Percentiles rank a stretch among this genome's conserved stretches.
phyloP scores from a whole-genome alignment of 2,797 vertebrate genomes.

The Chaetophractus vellerosus region DNA sequence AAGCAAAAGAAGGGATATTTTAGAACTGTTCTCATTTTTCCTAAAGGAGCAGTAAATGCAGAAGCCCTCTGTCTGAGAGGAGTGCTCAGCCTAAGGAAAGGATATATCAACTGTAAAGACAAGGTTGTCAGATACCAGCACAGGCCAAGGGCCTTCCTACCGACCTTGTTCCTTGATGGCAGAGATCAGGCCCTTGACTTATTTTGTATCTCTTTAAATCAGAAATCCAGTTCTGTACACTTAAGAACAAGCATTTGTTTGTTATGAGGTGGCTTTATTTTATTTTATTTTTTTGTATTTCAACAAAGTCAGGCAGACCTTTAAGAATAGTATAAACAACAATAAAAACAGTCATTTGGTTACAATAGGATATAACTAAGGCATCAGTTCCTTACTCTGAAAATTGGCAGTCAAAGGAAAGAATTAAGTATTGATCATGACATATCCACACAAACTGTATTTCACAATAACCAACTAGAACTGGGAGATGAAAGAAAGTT shows the following conservation, averaged over 20 bases:
- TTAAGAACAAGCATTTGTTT: background rate
- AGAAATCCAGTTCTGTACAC: conserved; percentile 33
- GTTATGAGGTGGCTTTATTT: background rate
- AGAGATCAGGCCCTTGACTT: background rate
- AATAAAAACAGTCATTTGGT: conserved; percentile 18
- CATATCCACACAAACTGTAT: conserved; percentile 2
- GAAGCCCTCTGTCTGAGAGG: background rate
- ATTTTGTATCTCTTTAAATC: background rate
- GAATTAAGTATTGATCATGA: conserved; percentile 29
- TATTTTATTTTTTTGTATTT: conserved; percentile 18
- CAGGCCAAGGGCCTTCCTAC: background rate
- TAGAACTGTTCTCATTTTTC: background rate
- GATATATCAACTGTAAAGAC: background rate
- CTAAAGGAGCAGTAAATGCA: background rate
- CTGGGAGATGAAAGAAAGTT: conserved; percentile 29
- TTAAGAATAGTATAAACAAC: conserved; percentile 49
- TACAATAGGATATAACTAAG: conserved; percentile 24
- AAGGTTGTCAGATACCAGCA: background rate
- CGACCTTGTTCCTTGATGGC: background rate
- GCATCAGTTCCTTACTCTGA: background rate
- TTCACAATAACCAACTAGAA: conserved; percentile 37
- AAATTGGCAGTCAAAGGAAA: conserved; percentile 22
- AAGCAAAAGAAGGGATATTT: conserved; percentile 12
- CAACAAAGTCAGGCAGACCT: background rate
- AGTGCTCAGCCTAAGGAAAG: background rate